A percentile compares a stretch with the other conserved stretches of the same genome.
Evolutionary conservation across 2,888 invertebrate genomes (phyloP).

Genomic region (Agonum fuliginosum): DNA sequence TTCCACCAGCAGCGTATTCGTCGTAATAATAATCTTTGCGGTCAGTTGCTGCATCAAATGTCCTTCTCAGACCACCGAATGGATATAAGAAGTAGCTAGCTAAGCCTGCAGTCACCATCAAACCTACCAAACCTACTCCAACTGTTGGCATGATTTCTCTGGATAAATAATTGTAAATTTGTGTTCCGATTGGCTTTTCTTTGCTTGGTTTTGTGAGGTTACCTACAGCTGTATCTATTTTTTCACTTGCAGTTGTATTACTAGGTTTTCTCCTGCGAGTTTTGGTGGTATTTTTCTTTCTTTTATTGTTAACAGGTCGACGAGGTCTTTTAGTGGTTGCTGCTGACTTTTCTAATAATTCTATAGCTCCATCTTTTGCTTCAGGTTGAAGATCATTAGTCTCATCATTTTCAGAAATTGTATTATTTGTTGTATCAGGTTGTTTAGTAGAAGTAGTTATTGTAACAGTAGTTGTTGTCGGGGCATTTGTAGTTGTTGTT

Average conservation of each 20-base stretch:
- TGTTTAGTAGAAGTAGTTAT: conserved; percentile 52
- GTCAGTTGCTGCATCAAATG: conserved; percentile 77
- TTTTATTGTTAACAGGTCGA: conserved; percentile 71
- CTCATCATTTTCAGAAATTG: conserved; percentile 33
- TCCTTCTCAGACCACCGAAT: conserved; percentile 80
- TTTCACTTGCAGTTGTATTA: conserved; percentile 69
- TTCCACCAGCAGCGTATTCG: conserved; percentile 81
- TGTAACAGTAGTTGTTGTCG: conserved; percentile 49
- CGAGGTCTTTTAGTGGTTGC: conserved; percentile 68
- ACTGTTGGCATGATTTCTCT: conserved; percentile 89
- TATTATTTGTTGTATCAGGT: conserved; percentile 55
- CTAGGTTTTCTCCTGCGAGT: conserved; percentile 78
- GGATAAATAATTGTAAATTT: conserved; percentile 85
- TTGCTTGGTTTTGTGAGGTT: conserved; percentile 62
- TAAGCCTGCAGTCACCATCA: conserved; percentile 83
- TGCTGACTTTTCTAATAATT: conserved; percentile 70
- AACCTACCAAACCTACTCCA: conserved; percentile 84
- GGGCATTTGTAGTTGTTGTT: conserved; percentile 54
- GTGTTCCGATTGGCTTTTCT: conserved; percentile 80
- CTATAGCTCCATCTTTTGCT: conserved; percentile 70
- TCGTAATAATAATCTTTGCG: conserved; percentile 81
- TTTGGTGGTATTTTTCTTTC: conserved; percentile 78
- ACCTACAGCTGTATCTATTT: conserved; percentile 61
- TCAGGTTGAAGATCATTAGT: conserved; percentile 64
- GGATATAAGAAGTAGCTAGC: conserved; percentile 87